Conservation (phyloP, 2,888 invertebrate species). For the Desoria tigrina region DNA sequence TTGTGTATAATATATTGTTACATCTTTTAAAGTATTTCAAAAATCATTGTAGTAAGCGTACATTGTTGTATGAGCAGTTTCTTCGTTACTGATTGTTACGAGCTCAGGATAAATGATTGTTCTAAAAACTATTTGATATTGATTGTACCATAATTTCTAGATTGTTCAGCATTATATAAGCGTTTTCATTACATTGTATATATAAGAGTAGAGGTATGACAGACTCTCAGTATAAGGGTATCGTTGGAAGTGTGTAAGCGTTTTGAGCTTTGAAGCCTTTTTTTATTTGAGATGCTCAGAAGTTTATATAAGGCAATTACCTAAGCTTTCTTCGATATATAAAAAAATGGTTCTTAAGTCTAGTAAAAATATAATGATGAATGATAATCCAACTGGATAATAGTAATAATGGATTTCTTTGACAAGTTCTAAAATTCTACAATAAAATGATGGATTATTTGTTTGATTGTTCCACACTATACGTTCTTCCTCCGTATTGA, state of each 20-base stretch:
- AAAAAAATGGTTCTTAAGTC: no score
- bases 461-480: no score
- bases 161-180: slow-evolving; percentile 6
- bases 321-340: no score
- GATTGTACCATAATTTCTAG: slow-evolving; percentile 6
- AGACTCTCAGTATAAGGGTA: slow-evolving; percentile 4
- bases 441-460: no score
- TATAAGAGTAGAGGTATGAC: neutral
- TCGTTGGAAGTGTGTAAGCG: slow-evolving; percentile 1
- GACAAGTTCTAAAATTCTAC: no score
- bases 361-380: no score
- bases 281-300: no score
- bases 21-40: neutral
- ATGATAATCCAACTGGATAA: no score
- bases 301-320: no score
- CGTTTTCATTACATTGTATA: neutral
- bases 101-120: neutral
- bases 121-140: neutral
- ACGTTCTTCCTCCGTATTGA: no score
- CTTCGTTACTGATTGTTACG: neutral
- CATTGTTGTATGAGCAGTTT: neutral
- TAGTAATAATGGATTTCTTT: no score
- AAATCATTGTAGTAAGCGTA: slow-evolving; percentile 6
- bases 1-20: no score
- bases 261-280: neutral